A percentile compares a stretch with the other conserved stretches of the same genome.
Evolutionary conservation across 2,113 vertebrate species (phyloP).

Genomic region (Leptocoma aspasia): DNA sequence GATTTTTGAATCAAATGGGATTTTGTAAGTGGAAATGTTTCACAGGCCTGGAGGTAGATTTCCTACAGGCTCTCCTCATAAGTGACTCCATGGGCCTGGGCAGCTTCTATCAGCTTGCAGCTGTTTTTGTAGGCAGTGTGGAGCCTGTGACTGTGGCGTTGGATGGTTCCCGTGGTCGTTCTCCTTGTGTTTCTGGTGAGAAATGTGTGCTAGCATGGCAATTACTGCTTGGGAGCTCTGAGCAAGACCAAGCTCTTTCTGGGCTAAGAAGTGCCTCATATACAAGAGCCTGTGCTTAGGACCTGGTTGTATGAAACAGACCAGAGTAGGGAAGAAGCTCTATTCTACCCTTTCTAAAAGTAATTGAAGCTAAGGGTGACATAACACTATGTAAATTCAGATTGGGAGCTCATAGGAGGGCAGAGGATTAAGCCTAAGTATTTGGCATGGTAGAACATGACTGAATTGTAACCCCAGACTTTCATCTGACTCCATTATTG

Average conservation of each 20-base stretch:
- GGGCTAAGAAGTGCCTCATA: background rate
- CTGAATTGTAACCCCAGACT: background rate
- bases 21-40: background rate
- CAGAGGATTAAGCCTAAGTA: background rate
- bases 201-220: accelerated
- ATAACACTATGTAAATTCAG: background rate
- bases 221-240: background rate
- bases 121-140: accelerated
- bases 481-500: background rate
- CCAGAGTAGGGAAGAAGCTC: background rate
- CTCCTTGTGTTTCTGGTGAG: background rate
- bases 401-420: background rate
- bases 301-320: background rate
- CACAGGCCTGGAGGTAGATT: background rate
- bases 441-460: background rate
- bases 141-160: background rate
- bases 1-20: background rate
- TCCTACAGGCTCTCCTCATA: background rate
- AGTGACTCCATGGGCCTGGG: background rate
- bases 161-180: background rate
- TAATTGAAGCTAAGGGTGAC: background rate
- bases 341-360: background rate
- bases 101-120: background rate
- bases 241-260: background rate
- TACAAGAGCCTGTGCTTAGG: background rate